Evolutionary conservation across 2,888 invertebrate species (phyloP).

Genomic region (Melipona beecheii): DNA sequence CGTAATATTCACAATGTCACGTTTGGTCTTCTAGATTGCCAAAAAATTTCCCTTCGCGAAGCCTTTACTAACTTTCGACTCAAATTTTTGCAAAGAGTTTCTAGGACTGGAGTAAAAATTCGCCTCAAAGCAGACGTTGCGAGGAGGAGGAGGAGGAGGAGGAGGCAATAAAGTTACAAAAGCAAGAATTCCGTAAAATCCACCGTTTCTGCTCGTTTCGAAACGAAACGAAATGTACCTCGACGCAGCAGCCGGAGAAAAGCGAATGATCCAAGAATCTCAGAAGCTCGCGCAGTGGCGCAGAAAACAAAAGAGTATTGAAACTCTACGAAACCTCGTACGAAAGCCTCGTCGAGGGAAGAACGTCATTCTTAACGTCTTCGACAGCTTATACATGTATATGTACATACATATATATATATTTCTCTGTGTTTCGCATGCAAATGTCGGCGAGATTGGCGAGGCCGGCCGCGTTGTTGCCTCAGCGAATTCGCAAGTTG

Average conservation of each 20-base stretch:
- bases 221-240: neutral
- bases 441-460: conserved; percentile 6
- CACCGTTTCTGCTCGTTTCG: too few species aligned
- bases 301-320: neutral
- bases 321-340: neutral
- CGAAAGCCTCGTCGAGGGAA: neutral
- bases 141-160: too few species aligned
- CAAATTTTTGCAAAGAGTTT: too few species aligned
- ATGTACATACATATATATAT: too few species aligned
- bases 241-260: neutral
- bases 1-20: too few species aligned
- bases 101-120: too few species aligned
- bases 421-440: neutral
- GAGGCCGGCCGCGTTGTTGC: conserved; percentile 1
- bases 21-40: too few species aligned
- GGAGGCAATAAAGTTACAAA: too few species aligned
- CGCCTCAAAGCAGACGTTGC: too few species aligned
- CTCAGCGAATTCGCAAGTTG: conserved; percentile 7
- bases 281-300: neutral
- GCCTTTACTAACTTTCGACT: too few species aligned
- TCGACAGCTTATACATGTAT: neutral
- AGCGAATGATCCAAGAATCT: neutral
- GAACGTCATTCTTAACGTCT: neutral
- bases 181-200: too few species aligned
- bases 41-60: too few species aligned